phyloP scores from a whole-genome alignment of 2,888 invertebrate genomes.

The Apamea epomidion region DNA sequence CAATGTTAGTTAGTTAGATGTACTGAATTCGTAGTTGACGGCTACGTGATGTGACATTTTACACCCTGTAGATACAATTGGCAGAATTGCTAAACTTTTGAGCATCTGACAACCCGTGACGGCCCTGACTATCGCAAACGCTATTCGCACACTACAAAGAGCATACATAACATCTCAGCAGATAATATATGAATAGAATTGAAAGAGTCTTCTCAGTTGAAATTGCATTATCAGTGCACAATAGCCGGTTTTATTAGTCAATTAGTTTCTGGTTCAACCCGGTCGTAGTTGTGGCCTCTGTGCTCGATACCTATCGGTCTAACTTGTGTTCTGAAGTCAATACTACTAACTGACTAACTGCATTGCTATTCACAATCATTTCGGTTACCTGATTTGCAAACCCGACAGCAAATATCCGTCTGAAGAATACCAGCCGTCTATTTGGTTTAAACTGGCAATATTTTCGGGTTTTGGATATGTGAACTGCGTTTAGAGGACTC shows the following conservation, averaged over 20 bases:
- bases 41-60: background rate
- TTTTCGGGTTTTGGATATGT: no score
- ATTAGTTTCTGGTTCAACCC: conserved; percentile 4
- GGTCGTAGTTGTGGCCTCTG: background rate
- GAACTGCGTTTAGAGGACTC: background rate
- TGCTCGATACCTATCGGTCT: background rate
- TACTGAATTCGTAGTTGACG: background rate
- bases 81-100: background rate
- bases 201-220: conserved; percentile 34
- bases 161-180: conserved; percentile 20
- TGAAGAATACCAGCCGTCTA: background rate
- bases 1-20: background rate
- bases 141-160: conserved; percentile 24
- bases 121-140: background rate
- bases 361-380: no score
- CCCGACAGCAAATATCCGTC: background rate
- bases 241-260: conserved; percentile 40
- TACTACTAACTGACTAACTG: background rate
- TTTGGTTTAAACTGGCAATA: no score
- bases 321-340: conserved; percentile 2
- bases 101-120: no score
- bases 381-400: no score
- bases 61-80: background rate
- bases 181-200: conserved; percentile 16
- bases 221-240: conserved; percentile 48